phyloP scores from a whole-genome alignment of 2,797 vertebrate species.

The Mergus octosetaceus region DNA sequence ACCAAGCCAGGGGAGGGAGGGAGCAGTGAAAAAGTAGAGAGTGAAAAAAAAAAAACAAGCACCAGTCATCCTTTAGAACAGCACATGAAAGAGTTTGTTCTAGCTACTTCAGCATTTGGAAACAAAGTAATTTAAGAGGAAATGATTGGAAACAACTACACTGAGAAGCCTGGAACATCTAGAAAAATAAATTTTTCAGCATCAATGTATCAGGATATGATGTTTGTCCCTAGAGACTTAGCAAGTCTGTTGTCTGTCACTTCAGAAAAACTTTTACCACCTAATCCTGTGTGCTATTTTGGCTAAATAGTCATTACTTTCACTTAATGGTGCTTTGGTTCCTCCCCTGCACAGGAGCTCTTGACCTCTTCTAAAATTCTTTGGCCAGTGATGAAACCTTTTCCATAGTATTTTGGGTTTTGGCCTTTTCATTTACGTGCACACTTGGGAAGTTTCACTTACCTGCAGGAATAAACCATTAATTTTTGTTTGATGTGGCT shows the following conservation, averaged over 20 bases:
- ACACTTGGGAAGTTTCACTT: background rate
- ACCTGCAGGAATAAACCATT: background rate
- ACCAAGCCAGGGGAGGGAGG: background rate
- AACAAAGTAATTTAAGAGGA: background rate
- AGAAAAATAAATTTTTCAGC: background rate
- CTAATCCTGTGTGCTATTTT: background rate
- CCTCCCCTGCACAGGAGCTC: background rate
- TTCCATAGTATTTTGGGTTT: background rate
- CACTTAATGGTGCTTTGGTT: background rate
- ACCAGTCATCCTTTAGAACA: background rate
- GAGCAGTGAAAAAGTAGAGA: background rate
- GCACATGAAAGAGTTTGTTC: background rate
- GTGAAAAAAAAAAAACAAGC: background rate
- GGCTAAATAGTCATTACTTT: background rate
- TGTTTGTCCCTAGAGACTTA: background rate
- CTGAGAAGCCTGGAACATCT: background rate
- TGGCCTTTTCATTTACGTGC: background rate
- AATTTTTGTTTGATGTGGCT: background rate
- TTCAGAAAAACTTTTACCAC: background rate
- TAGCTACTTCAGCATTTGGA: background rate
- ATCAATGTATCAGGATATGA: rapidly evolving
- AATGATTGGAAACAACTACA: background rate
- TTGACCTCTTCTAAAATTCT: background rate
- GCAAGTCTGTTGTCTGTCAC: background rate
- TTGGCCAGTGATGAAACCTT: background rate